These are phyloP conservation scores for Holothuria scabra DNA, from an alignment of 53 echinoderm and acorn worm species.

Conservation along the genomic window DNA sequence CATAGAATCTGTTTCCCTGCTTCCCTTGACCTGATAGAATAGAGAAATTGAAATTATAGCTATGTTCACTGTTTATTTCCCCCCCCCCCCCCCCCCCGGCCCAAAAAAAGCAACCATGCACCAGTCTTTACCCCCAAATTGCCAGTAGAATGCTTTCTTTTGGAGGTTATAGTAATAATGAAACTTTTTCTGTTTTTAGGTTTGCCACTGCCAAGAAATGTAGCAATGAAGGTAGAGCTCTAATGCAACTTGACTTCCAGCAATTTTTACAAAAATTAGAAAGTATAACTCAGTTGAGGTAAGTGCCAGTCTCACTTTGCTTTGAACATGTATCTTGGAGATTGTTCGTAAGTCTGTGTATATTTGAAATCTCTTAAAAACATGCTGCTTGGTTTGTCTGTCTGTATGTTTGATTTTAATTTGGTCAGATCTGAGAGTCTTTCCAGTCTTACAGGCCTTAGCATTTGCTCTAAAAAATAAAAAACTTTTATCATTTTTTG, in stretches of 20 bases:
- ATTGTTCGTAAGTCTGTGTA: background rate
- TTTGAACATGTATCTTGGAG: too few relatives aligned
- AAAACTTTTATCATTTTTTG: background rate
- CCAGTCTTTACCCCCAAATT: background rate
- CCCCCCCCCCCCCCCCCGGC: too few relatives aligned
- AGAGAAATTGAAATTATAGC: too few relatives aligned
- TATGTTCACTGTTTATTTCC: too few relatives aligned
- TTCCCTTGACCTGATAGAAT: too few relatives aligned
- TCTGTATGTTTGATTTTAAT: too few relatives aligned
- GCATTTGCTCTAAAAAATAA: too few relatives aligned
- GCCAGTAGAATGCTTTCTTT: background rate
- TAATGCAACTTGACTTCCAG: constrained; percentile 98
- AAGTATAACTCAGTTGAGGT: constrained; percentile 86
- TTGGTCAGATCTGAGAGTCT: too few relatives aligned
- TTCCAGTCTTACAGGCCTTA: too few relatives aligned
- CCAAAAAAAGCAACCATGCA: too few relatives aligned
- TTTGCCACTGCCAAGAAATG: constrained; percentile 96
- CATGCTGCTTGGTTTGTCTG: too few relatives aligned
- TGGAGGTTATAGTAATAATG: background rate
- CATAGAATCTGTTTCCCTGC: too few relatives aligned
- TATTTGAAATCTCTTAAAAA: background rate
- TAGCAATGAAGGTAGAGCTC: constrained; percentile 89
- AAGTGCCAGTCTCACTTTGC: background rate
- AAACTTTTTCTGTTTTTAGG: constrained; percentile 47
- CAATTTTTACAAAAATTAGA: constrained; percentile 94